phyloP scores from a whole-genome alignment of 2,888 invertebrate species.

The Reticulitermes lucifugus region DNA sequence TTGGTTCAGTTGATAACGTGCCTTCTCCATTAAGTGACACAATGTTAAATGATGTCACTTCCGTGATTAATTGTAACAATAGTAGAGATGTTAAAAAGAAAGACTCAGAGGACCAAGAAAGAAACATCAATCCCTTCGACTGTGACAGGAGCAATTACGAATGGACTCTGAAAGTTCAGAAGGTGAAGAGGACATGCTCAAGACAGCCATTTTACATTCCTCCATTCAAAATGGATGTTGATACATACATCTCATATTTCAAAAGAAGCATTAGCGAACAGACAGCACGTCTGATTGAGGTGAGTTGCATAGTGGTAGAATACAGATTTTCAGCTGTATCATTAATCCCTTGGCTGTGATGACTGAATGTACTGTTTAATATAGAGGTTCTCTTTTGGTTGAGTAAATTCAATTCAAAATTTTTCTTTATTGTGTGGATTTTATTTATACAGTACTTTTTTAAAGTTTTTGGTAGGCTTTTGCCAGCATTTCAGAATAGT shows the following conservation, averaged over 20 bases:
- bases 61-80: background rate
- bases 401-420: no score
- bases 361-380: no score
- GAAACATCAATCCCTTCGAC: conserved; percentile 30
- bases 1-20: background rate
- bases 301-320: background rate
- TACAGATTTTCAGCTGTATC: no score
- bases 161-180: conserved; percentile 5
- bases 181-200: background rate
- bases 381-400: no score
- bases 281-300: background rate
- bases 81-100: background rate
- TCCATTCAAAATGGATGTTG: conserved; percentile 19
- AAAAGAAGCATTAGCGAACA: background rate
- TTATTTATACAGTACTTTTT: no score
- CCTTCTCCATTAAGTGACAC: conserved; percentile 1
- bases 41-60: background rate
- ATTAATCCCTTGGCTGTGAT: no score
- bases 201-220: conserved; percentile 36
- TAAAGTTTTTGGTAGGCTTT: no score
- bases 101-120: background rate
- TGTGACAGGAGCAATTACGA: conserved; percentile 35
- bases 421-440: no score
- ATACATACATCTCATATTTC: conserved; percentile 24
- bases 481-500: no score